These are phyloP conservation scores for Indicator maculatus DNA, from an alignment of 2,113 vertebrate genomes.

Conservation along the genomic window DNA sequence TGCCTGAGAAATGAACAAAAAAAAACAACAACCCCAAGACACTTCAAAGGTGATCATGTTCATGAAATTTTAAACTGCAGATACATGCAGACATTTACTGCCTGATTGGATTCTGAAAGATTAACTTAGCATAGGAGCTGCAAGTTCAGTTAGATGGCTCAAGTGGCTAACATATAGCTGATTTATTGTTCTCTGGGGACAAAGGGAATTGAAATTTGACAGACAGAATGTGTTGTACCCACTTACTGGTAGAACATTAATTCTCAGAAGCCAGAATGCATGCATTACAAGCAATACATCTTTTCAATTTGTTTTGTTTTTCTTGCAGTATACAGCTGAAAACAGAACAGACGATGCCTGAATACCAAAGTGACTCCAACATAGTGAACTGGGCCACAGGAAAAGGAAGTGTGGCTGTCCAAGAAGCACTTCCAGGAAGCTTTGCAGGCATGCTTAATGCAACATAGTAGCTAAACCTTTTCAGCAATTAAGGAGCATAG, in stretches of 20 bases:
- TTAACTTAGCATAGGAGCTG: not conserved
- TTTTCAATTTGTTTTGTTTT: conserved; percentile 47
- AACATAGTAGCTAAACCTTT: not conserved
- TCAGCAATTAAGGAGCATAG: not conserved
- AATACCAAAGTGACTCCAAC: not conserved
- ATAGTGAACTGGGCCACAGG: not conserved
- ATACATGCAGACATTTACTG: conserved; percentile 25
- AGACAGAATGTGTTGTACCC: not conserved
- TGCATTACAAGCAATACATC: conserved; percentile 33
- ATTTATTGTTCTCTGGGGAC: conserved; percentile 56
- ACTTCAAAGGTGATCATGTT: not conserved
- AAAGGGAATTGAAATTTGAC: conserved; percentile 60
- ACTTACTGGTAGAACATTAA: conserved; percentile 56
- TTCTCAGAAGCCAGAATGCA: conserved; percentile 50
- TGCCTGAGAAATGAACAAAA: not conserved
- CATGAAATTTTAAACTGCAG: conserved; percentile 51
- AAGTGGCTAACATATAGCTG: conserved; percentile 30
- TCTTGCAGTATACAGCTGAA: conserved; percentile 1
- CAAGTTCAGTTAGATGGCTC: conserved; percentile 49
- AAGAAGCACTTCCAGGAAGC: conserved; percentile 31
- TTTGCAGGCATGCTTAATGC: not conserved
- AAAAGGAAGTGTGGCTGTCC: conserved; percentile 43
- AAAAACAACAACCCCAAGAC: not conserved
- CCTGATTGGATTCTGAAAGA: conserved; percentile 40
- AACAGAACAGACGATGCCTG: not conserved